Evolutionary conservation across 2,797 vertebrate genomes (phyloP).

Genomic region (Distichodus sexfasciatus): DNA sequence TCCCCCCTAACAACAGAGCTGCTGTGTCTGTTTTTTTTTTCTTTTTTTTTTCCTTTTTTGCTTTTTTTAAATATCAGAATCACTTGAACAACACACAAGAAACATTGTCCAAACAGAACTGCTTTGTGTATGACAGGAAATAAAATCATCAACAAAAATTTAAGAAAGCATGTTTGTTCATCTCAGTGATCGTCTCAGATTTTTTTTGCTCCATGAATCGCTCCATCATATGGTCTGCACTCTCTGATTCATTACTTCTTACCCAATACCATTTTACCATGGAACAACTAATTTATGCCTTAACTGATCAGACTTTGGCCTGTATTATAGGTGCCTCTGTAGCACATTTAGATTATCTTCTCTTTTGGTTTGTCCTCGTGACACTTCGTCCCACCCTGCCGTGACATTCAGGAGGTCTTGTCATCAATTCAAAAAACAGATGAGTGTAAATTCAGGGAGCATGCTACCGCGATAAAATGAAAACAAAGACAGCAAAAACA

Average conservation of each 20-base stretch:
- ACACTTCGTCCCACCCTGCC: not conserved
- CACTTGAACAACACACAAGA: constrained; percentile 70
- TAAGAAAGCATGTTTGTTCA: constrained; percentile 6
- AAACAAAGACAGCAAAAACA: constrained; percentile 72
- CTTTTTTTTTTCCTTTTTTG: constrained; percentile 37
- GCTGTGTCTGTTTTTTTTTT: constrained; percentile 55
- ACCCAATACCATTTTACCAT: not conserved
- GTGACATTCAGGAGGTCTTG: constrained; percentile 32
- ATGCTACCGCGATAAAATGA: constrained; percentile 54
- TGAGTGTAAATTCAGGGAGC: constrained; percentile 37
- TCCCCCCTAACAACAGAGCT: constrained; percentile 65
- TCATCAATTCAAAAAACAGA: constrained; percentile 1
- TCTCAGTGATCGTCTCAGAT: constrained; percentile 26
- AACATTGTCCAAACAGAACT: constrained; percentile 59
- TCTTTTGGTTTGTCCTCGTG: not conserved
- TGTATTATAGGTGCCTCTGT: not conserved
- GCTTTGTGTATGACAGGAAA: constrained; percentile 48
- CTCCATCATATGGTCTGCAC: no score
- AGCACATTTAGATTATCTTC: not conserved
- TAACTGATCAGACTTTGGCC: no score
- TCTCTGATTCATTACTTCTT: not conserved
- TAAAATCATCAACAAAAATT: not conserved
- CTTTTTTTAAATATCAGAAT: constrained; percentile 70
- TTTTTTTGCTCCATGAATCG: constrained; percentile 13
- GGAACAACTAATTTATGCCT: no score